Evolutionary conservation across 2,113 vertebrate genomes (phyloP).

Genomic region (Caretta caretta): DNA sequence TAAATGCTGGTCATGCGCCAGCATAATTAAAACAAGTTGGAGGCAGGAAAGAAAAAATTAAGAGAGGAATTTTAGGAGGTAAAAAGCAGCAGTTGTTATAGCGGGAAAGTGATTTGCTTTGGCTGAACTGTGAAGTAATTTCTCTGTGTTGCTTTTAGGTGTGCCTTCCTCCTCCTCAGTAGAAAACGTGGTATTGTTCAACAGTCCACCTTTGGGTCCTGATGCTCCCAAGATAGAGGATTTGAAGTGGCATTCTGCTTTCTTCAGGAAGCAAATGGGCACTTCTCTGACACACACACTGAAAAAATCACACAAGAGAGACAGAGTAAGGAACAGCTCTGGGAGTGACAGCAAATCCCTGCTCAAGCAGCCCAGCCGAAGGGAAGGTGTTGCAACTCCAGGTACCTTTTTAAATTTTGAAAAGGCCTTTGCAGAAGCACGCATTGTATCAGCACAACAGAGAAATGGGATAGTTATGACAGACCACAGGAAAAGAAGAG

Average conservation of each 20-base stretch:
- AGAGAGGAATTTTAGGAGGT: not conserved
- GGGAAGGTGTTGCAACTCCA: constrained; percentile 23
- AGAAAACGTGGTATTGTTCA: constrained; percentile 84
- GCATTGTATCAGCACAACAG: constrained; percentile 73
- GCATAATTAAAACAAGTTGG: rapidly evolving
- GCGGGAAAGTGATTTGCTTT: not conserved
- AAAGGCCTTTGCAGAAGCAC: constrained; percentile 72
- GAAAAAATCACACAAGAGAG: constrained; percentile 77
- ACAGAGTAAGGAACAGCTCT: constrained; percentile 37
- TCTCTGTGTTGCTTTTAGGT: constrained; percentile 68
- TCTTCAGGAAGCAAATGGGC: constrained; percentile 85
- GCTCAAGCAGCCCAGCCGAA: constrained; percentile 47
- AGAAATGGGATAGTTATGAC: constrained; percentile 73
- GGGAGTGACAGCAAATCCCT: constrained; percentile 41
- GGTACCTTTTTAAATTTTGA: constrained; percentile 68
- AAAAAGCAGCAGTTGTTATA: not conserved
- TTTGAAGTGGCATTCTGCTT: constrained; percentile 82
- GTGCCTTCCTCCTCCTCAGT: constrained; percentile 79
- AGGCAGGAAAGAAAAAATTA: not conserved
- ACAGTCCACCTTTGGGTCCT: constrained; percentile 79
- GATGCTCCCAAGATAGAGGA: constrained; percentile 82
- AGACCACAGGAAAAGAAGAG: constrained; percentile 80
- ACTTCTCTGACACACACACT: constrained; percentile 73
- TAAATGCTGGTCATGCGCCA: not conserved
- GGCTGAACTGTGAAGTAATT: not conserved